Conservation (phyloP, 2,888 invertebrate species). For the Stratiomys singularior region DNA sequence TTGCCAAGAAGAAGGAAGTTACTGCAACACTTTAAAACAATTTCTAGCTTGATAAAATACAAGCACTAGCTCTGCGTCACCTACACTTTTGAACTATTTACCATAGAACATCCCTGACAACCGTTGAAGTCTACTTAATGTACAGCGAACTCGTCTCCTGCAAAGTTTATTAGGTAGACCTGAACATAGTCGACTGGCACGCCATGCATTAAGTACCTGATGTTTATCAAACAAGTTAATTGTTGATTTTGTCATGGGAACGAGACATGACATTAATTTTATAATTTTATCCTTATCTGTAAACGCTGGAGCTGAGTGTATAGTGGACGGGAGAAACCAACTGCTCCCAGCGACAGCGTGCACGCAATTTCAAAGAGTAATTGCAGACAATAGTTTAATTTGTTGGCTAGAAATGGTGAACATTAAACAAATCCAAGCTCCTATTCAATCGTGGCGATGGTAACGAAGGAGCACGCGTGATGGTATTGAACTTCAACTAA, state of each 20-base stretch:
- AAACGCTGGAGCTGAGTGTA: neutral
- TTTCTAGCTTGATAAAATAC: too few species aligned
- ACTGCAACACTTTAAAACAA: too few species aligned
- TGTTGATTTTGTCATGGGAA: constrained; percentile 10
- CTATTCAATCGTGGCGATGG: neutral
- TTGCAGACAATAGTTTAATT: constrained; percentile 6
- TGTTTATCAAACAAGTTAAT: constrained; percentile 26
- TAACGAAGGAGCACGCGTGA: neutral
- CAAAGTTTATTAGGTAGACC: constrained; percentile 6
- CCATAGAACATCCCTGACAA: neutral
- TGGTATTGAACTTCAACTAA: constrained; percentile 13
- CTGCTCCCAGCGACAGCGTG: too few species aligned
- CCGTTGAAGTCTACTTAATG: neutral
- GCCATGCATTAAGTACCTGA: constrained; percentile 2
- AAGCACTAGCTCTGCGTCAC: too few species aligned
- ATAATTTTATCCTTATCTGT: neutral
- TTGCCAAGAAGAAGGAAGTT: too few species aligned
- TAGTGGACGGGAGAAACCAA: neutral
- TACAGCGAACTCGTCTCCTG: neutral
- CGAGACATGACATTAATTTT: constrained; percentile 2
- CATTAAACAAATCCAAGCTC: constrained; percentile 5
- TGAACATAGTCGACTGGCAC: neutral
- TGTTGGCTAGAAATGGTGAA: neutral
- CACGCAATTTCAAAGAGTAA: neutral
- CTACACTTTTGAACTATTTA: too few species aligned